Evolutionary conservation across 2,797 vertebrate genomes (phyloP).

Genomic region (Forpus xanthops): DNA sequence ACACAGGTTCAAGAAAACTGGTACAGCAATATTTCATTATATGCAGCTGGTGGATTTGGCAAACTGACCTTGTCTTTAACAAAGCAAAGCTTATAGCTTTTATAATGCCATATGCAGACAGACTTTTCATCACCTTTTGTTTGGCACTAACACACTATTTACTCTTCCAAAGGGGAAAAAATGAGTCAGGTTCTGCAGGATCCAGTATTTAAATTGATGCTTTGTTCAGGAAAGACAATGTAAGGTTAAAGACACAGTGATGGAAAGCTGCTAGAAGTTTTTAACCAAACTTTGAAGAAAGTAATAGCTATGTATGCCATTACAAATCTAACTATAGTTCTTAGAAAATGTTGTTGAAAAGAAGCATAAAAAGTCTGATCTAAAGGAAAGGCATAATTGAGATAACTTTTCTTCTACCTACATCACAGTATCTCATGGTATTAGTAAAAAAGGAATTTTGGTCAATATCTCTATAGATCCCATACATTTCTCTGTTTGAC

Average conservation of each 20-base stretch:
- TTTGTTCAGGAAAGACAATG: neutral
- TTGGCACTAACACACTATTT: neutral
- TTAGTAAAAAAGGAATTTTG: neutral
- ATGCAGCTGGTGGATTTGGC: neutral
- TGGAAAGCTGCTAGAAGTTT: neutral
- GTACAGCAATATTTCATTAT: neutral
- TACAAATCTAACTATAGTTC: neutral
- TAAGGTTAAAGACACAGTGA: neutral
- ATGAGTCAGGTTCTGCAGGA: neutral
- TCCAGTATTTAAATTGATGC: neutral
- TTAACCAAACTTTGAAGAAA: neutral
- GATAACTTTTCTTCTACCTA: neutral
- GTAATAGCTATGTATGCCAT: neutral
- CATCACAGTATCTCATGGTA: neutral
- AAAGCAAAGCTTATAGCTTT: neutral
- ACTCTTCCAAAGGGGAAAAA: neutral
- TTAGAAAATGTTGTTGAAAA: neutral
- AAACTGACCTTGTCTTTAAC: neutral
- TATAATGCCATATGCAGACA: neutral
- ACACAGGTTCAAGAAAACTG: neutral
- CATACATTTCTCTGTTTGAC: neutral
- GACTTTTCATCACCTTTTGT: neutral
- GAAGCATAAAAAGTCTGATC: neutral
- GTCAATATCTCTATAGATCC: neutral
- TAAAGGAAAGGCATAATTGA: neutral